Evolutionary conservation across 2,113 vertebrate species (phyloP).

Genomic region (Podarcis cretensis): DNA sequence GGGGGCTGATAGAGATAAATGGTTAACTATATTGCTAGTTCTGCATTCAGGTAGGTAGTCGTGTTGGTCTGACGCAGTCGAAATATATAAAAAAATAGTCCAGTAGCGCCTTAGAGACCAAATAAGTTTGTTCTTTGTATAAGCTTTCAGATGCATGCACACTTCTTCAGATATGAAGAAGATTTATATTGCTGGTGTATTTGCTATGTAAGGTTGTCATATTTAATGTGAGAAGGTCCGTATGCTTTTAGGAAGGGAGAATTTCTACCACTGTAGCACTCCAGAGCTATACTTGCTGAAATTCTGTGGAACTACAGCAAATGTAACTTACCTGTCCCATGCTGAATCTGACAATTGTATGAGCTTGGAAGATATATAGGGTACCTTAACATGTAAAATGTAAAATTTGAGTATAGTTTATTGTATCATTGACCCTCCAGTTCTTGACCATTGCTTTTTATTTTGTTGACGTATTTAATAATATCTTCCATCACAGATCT

Average conservation of each 20-base stretch:
- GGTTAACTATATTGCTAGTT: neutral
- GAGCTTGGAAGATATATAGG: no score
- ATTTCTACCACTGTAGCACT: neutral
- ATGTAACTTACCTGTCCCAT: neutral
- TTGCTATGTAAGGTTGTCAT: neutral
- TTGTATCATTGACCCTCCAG: neutral
- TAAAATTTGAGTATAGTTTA: neutral
- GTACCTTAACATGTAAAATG: no score
- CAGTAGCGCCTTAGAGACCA: no score
- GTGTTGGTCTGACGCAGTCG: no score
- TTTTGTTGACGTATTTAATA: no score
- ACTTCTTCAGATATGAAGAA: no score
- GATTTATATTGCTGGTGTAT: neutral
- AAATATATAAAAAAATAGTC: no score
- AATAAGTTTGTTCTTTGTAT: no score
- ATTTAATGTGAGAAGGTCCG: neutral
- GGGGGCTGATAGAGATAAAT: neutral
- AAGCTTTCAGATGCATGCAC: no score
- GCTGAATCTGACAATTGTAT: no score
- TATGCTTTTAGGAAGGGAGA: neutral
- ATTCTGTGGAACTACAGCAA: neutral
- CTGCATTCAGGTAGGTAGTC: no score
- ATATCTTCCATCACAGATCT: no score
- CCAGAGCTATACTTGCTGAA: neutral
- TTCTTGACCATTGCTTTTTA: neutral